phyloP scores from a whole-genome alignment of 2,797 vertebrate genomes.

The Loris lydekkerianus region DNA sequence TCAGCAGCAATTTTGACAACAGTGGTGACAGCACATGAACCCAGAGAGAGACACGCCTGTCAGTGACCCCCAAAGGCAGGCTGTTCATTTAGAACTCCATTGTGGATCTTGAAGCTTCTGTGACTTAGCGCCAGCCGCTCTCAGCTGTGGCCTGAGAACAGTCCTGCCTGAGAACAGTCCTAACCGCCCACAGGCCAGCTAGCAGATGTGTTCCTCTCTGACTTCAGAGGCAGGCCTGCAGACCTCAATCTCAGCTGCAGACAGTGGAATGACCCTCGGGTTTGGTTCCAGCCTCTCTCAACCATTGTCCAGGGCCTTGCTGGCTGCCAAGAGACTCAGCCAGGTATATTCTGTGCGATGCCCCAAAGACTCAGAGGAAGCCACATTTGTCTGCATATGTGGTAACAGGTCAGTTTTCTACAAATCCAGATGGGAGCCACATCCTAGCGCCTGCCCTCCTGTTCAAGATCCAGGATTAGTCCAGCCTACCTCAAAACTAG shows the following conservation, averaged over 20 bases:
- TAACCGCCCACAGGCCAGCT: not conserved
- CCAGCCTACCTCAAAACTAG: too few species aligned
- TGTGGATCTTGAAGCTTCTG: not conserved
- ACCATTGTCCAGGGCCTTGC: fast-evolving
- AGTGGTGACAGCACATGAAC: fast-evolving
- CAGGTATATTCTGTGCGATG: not conserved
- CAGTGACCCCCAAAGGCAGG: not conserved
- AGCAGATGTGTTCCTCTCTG: not conserved
- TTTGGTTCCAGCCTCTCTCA: not conserved
- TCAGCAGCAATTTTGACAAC: not conserved
- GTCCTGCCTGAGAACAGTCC: not conserved
- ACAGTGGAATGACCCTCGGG: too few species aligned
- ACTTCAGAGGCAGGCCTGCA: not conserved
- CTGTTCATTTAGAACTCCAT: too few species aligned
- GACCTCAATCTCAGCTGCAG: too few species aligned
- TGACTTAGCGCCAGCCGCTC: not conserved
- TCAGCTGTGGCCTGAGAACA: not conserved
- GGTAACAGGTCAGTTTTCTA: fast-evolving
- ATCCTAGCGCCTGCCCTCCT: not conserved
- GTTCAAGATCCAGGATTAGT: not conserved
- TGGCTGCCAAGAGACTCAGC: not conserved
- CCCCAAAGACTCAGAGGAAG: not conserved
- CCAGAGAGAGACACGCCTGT: too few species aligned
- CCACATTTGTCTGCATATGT: not conserved
- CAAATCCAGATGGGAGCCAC: too few species aligned